Base-by-base conservation (phyloP, 2,113 vertebrate genomes). In the Zosterops japonicus region DNA sequence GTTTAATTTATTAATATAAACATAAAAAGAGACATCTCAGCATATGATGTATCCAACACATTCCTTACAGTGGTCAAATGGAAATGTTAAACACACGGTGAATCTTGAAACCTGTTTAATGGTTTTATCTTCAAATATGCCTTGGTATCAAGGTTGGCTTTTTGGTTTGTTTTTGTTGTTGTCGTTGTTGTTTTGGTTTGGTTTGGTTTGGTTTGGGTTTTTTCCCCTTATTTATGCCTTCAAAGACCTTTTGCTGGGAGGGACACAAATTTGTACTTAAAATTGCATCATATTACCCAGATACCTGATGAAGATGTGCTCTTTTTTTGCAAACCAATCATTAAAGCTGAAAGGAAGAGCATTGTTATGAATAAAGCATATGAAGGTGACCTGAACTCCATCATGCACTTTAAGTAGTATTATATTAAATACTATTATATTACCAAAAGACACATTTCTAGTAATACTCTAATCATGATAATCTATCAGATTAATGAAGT, bases 131-230 rank as follows among this genome's bases (percentile, higher is more conserved):
- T 86, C 49, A 53, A 44, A 41, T 18, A 35, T 64, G 8, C 2
- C 16, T 60, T 52, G 2, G 3, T 68, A 15, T 2, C 2, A 52
- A 56, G 55, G 8, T 14, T 39, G 39, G 39, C 2, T 3, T 4
- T 27, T 15, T 11, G 3, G 18, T 24, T 19, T 29, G 2, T 24
- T 24, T 39, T 39, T 29, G 44, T 63, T 74, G 7, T 59, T 12
- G 39, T 39, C 9, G 39, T 12, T 39, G 39, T 12, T 12, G 39
- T 10, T 39, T 39, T 39, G 39, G 39, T 39, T 39, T 39, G 39
- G 39, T 11, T 39, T 39, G 39, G 39, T 12, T 39, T 39, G 39
- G 39, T 5, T 39, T 39, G 39, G 39, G 39, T 21, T 16, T 35
- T 35, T 15, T 6, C 4, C 39, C 8, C 21, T 12, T 41, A 42